Percentiles rank a stretch among this genome's conserved stretches.
phyloP scores from a whole-genome alignment of 2,113 vertebrate genomes.

The Cinclus cinclus region DNA sequence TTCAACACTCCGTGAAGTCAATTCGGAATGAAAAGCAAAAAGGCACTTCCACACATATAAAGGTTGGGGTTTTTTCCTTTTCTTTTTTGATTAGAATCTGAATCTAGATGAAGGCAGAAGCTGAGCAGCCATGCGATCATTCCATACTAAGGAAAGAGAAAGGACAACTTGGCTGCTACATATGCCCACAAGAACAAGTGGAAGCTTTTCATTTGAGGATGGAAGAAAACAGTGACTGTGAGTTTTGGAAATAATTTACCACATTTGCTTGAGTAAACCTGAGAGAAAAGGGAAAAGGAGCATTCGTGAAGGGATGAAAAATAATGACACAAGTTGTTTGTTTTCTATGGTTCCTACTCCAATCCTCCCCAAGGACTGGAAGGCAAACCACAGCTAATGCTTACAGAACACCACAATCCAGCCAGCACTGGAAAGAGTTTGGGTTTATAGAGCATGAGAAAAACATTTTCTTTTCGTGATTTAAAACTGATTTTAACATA shows the following conservation, averaged over 20 bases:
- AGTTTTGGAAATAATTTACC: not conserved
- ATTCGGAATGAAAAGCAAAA: not conserved
- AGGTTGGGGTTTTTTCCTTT: not conserved
- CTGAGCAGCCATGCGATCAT: not conserved
- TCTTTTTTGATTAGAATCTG: not conserved
- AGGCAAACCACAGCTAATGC: not conserved
- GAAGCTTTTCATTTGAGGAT: not conserved
- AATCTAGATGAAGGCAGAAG: not conserved
- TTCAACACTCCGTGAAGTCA: not conserved
- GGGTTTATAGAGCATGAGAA: not conserved
- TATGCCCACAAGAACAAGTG: not conserved
- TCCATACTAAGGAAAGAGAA: not conserved
- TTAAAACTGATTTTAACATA: not conserved
- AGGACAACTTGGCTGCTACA: not conserved
- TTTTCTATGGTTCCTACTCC: not conserved
- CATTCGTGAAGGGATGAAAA: not conserved
- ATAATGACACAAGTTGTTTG: not conserved
- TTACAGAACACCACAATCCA: not conserved
- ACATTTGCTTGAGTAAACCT: not conserved
- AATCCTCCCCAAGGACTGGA: not conserved
- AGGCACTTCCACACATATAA: not conserved
- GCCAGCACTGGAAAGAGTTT: not conserved
- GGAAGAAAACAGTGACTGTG: not conserved
- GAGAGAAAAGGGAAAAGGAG: not conserved
- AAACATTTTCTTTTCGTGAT: not conserved